Percentiles rank a stretch among this genome's conserved stretches.
phyloP scores from a whole-genome alignment of 2,797 vertebrate genomes.

The Scolopax bukidnonensis region DNA sequence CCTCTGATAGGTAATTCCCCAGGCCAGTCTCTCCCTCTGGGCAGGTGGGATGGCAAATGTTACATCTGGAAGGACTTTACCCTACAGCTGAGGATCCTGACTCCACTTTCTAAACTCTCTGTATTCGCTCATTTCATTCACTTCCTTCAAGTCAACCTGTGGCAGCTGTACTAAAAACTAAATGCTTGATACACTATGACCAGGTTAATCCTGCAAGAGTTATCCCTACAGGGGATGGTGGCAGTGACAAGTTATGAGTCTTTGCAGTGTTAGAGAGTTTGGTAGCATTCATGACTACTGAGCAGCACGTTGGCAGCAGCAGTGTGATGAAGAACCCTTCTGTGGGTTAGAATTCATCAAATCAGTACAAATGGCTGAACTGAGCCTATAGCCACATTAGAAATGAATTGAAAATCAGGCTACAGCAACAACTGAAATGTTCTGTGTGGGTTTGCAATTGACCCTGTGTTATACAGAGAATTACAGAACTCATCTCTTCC shows the following conservation, averaged over 20 bases:
- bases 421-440: neutral
- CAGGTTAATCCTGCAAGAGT: neutral
- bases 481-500: neutral
- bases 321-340: neutral
- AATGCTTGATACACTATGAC: accelerated
- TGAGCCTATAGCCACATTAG: neutral
- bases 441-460: neutral
- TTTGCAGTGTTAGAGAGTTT: neutral
- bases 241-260: neutral
- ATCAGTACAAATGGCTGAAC: neutral
- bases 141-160: neutral
- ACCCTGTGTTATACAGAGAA: neutral
- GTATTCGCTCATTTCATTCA: accelerated
- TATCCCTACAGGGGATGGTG: neutral
- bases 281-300: neutral
- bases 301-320: neutral
- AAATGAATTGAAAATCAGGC: neutral
- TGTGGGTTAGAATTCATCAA: neutral
- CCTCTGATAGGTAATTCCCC: neutral
- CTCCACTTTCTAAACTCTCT: neutral
- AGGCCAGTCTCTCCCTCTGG: neutral
- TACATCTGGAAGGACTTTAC: neutral
- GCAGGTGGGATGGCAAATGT: accelerated
- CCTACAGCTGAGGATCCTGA: neutral
- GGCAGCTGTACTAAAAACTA: neutral